A percentile compares a stretch with the other conserved stretches of the same genome.
These are phyloP conservation scores for Frankliniella fusca DNA, from an alignment of 2,888 invertebrate genomes.

Conservation along the genomic window DNA sequence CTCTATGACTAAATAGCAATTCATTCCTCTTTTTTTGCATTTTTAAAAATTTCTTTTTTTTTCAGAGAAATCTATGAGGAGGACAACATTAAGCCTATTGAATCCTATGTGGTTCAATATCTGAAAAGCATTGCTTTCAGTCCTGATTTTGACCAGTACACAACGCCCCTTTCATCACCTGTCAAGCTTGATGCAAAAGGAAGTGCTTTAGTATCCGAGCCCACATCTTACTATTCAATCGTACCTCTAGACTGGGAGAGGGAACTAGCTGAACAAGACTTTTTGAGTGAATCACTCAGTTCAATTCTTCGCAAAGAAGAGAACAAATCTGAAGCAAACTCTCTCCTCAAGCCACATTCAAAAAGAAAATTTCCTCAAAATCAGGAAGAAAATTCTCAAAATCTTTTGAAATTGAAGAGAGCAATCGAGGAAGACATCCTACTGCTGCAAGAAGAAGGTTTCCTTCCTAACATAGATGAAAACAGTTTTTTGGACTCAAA, in stretches of 20 bases:
- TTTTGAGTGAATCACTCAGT: constrained; percentile 52
- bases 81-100: constrained; percentile 52
- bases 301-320: constrained; percentile 47
- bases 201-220: constrained; percentile 16
- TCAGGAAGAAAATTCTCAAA: constrained; percentile 26
- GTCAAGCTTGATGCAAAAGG: constrained; percentile 39
- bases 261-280: constrained; percentile 55
- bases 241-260: constrained; percentile 46
- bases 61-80: constrained; percentile 38
- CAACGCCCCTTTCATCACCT: constrained; percentile 52
- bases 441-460: constrained; percentile 24
- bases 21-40: too few relatives aligned
- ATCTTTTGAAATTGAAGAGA: background rate
- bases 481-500: background rate
- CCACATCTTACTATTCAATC: constrained; percentile 40
- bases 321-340: constrained; percentile 45
- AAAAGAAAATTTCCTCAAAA: constrained; percentile 41
- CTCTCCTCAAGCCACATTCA: constrained; percentile 47
- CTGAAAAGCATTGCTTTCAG: constrained; percentile 47
- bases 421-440: background rate
- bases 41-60: constrained; percentile 30
- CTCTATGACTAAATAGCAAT: constrained; percentile 26
- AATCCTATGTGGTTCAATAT: constrained; percentile 51
- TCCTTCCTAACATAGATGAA: background rate
- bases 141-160: constrained; percentile 50